phyloP scores from a whole-genome alignment of 2,888 invertebrate genomes.

The Chouioia cunea region DNA sequence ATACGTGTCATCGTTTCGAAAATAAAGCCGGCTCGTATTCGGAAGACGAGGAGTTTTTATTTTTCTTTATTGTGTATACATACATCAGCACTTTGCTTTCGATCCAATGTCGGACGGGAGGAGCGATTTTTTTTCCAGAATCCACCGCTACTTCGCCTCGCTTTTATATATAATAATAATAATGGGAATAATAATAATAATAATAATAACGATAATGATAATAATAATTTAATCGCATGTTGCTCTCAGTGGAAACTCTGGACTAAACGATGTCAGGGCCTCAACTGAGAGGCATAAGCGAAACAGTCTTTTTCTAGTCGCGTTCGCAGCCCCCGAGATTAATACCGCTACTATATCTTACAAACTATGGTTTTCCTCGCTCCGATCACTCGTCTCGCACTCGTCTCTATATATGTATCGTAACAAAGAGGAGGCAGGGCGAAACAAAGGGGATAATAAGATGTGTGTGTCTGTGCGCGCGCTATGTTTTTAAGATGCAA shows the following conservation, averaged over 20 bases:
- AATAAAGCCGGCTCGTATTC: constrained; percentile 32
- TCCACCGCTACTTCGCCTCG: constrained; percentile 31
- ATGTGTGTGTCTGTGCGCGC: too few relatives aligned
- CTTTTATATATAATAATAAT: constrained; percentile 4
- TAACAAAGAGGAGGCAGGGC: too few relatives aligned
- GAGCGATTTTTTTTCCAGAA: constrained; percentile 38
- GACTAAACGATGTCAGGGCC: constrained; percentile 8
- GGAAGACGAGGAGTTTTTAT: constrained; percentile 43
- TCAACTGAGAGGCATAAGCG: constrained; percentile 16
- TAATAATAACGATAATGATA: constrained; percentile 26
- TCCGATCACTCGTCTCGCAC: too few relatives aligned
- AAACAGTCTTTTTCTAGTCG: constrained; percentile 46
- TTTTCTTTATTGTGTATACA: constrained; percentile 27
- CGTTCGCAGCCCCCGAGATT: constrained; percentile 19
- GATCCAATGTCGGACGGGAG: constrained; percentile 43
- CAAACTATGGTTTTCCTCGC: too few relatives aligned
- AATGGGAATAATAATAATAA: constrained; percentile 12
- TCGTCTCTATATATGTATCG: too few relatives aligned
- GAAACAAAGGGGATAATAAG: too few relatives aligned
- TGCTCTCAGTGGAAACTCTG: constrained; percentile 23
- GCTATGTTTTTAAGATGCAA: background rate
- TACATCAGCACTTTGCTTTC: constrained; percentile 25
- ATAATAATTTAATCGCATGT: constrained; percentile 34
- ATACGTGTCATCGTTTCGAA: background rate
- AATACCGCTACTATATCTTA: constrained; percentile 21